Evolutionary conservation across 1,140 invertebrate genomes (phyloP), one percentile per base, ranked within the genome.

Genomic region (Acyrthosiphon pisum): DNA sequence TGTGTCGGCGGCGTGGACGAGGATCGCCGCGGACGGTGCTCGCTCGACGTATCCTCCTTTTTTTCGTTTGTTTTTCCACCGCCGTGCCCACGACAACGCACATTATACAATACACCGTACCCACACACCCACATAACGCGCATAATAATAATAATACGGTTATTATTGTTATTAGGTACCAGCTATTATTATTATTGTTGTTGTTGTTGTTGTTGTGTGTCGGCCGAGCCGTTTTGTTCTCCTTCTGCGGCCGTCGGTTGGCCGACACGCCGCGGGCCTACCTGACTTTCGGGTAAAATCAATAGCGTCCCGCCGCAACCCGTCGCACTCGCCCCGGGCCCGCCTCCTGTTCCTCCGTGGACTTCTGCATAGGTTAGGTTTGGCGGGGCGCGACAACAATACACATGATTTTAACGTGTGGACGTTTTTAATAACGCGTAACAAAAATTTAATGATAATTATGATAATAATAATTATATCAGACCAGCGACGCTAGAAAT

Each of bases 251-350:
- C 41, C 41, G 60, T 14, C 60, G 60, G n/a, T 76, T 18, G 60
- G 30, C 60, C 30, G 60, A 76, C 60, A 76, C 60, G 8, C 68
- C 35, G 26, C 11, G 11, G 84, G 23, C 26, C 83, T 46, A 86
- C 84, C 44, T 86, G 44, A n/a, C 44, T 86, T 86, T 46, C 44
- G 84, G 30, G 26, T 44, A 86, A 86, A 86, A 86, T 86, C 84
- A 86, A 86, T 86, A 86, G 44, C 84, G 84, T 76, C 14, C 30
- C n/a, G 26, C 37, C 37, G 23, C 83, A 86, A 44, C 41, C 83
- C 83, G 37, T 44, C 37, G 83, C 11, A 22, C 37, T 44, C 37
- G 37, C 83, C 30, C 30, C 11, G 30, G 30, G 3, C 26, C n/a
- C 6, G 14, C 60, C 60, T 68, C 60, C 11, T 53, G 50, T 30